phyloP scores from a whole-genome alignment of 37 sponge, comb jelly and placozoan genomes.

The Cliona cf. orientalis region DNA sequence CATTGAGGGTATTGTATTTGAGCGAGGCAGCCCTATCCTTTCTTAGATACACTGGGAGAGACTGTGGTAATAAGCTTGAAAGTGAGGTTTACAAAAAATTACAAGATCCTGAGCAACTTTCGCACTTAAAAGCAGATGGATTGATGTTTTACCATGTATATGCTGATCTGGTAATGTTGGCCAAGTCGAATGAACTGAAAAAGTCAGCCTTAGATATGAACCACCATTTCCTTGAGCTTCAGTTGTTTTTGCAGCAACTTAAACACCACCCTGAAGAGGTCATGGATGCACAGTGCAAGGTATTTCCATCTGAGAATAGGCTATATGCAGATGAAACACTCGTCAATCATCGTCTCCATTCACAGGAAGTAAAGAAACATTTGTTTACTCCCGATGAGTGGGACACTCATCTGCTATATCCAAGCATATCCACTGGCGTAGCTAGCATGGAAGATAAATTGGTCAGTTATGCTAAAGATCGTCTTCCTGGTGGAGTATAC shows the following conservation, averaged over 20 bases:
- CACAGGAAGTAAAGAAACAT: not conserved
- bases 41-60: too few species aligned
- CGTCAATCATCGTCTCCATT: conserved; percentile 34
- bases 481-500: conserved; percentile 51
- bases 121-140: conserved; percentile 31
- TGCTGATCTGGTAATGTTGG: conserved; percentile 40
- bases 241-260: conserved; percentile 36
- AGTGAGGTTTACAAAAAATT: conserved; percentile 24
- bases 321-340: conserved; percentile 20
- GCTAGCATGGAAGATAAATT: conserved; percentile 40
- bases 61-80: too few species aligned
- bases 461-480: conserved; percentile 38
- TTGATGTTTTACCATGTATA: conserved; percentile 52
- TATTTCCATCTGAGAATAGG: conserved; percentile 43
- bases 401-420: not conserved
- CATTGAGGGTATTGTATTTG: conserved; percentile 29
- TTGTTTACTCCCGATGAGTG: conserved; percentile 24
- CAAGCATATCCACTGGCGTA: conserved; percentile 26
- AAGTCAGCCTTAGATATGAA: conserved; percentile 48
- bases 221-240: conserved; percentile 35
- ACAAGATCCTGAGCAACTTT: not conserved
- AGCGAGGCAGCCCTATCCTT: conserved; percentile 16
- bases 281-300: not conserved
- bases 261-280: conserved; percentile 12
- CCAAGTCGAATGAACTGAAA: conserved; percentile 38